phyloP scores from a whole-genome alignment of 2,113 vertebrate genomes.

The Apodemus sylvaticus region DNA sequence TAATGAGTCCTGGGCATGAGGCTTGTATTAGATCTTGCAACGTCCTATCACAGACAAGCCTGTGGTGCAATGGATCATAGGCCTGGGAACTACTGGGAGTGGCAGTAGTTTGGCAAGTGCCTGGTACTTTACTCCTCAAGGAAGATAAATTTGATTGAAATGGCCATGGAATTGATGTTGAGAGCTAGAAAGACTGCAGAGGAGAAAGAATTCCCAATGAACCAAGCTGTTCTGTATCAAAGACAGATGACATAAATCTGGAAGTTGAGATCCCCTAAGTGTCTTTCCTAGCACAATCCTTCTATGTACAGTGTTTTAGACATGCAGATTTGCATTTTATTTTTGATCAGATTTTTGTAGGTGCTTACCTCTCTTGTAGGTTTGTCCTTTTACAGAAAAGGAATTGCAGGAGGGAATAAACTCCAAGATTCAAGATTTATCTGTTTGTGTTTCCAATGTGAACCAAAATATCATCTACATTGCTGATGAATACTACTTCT shows the following conservation, averaged over 20 bases:
- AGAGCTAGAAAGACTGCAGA: background rate
- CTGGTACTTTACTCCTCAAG: background rate
- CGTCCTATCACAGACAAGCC: background rate
- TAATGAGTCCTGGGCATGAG: background rate
- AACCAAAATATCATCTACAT: conserved; percentile 87
- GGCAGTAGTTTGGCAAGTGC: background rate
- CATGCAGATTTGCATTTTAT: background rate
- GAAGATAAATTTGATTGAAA: background rate
- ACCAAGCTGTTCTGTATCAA: background rate
- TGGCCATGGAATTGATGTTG: background rate
- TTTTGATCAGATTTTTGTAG: background rate
- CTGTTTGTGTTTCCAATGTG: conserved; percentile 89
- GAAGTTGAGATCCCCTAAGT: no score
- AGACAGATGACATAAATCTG: background rate
- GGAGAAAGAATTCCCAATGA: background rate
- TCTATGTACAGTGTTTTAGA: background rate
- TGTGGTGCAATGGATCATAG: background rate
- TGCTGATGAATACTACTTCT: conserved; percentile 89
- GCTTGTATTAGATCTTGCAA: no score
- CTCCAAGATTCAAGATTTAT: conserved; percentile 81
- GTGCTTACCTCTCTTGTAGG: conserved; percentile 77
- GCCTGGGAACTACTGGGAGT: background rate
- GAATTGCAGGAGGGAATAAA: conserved; percentile 78
- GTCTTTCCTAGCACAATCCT: background rate
- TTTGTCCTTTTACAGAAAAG: conserved; percentile 81